These are phyloP conservation scores for Lycophotia porphyrea DNA, from an alignment of 2,888 invertebrate genomes.

Conservation along the genomic window DNA sequence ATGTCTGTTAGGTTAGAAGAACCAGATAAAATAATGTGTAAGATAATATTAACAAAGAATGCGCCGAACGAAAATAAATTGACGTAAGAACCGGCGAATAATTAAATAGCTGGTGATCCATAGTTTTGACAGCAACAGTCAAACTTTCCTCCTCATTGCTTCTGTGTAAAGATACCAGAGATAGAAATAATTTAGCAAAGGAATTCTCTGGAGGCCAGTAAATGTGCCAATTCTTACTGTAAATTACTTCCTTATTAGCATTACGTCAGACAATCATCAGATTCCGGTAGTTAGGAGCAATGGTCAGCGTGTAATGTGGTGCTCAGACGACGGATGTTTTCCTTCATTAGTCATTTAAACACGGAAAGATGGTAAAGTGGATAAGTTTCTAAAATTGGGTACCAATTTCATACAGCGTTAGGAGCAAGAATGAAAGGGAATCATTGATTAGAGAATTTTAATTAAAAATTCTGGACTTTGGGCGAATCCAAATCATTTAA, in stretches of 20 bases:
- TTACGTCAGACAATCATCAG: constrained; percentile 40
- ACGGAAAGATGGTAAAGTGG: constrained; percentile 31
- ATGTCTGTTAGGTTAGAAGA: too few relatives aligned
- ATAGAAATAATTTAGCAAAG: constrained; percentile 11
- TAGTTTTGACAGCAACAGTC: background rate
- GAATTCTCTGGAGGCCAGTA: constrained; percentile 29
- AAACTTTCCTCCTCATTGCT: background rate
- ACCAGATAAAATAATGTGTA: too few relatives aligned
- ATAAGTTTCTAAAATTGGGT: constrained; percentile 30
- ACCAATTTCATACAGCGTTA: background rate
- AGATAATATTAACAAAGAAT: background rate
- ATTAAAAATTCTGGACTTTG: too few relatives aligned
- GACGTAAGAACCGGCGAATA: too few relatives aligned
- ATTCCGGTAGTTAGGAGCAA: constrained; percentile 39
- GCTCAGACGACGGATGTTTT: constrained; percentile 27
- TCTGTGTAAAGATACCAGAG: too few relatives aligned
- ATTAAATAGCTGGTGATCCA: background rate
- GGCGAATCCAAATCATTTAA: too few relatives aligned
- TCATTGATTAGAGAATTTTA: too few relatives aligned
- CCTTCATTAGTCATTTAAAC: constrained; percentile 47
- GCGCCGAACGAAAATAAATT: background rate
- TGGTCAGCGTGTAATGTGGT: background rate
- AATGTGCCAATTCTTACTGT: constrained; percentile 42
- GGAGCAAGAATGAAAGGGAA: too few relatives aligned
- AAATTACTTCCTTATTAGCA: constrained; percentile 53